Conservation (phyloP, 1,140 invertebrate genomes). For the Dendrolimus kikuchii region DNA sequence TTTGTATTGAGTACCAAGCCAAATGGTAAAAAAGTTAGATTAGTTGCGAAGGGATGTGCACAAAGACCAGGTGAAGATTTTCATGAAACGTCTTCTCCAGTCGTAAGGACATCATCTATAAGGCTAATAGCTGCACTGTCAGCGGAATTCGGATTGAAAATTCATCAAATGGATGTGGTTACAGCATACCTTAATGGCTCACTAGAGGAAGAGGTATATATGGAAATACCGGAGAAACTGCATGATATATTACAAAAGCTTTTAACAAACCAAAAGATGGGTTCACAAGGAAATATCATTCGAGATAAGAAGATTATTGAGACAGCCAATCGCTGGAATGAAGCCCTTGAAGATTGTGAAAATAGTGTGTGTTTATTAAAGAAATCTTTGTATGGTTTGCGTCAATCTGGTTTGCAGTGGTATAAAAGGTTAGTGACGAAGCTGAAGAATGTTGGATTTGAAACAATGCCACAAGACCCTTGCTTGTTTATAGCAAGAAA, state of each 20-base stretch:
- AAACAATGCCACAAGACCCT: conserved; percentile 14
- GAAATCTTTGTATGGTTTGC: conserved; percentile 20
- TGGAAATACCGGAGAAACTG: conserved; percentile 18
- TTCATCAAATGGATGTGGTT: conserved; percentile 24
- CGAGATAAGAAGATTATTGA: conserved; percentile 10
- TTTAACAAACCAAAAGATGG: conserved; percentile 15
- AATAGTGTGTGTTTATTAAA: conserved; percentile 19
- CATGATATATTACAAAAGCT: conserved; percentile 13
- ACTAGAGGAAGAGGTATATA: conserved; percentile 22
- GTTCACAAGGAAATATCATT: conserved; percentile 7
- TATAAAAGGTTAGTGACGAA: conserved; percentile 7
- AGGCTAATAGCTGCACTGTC: conserved; percentile 20
- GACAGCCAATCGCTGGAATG: conserved; percentile 11
- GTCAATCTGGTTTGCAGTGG: conserved; percentile 17
- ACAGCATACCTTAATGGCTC: conserved; percentile 22
- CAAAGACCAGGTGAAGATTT: no score
- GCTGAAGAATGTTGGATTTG: conserved; percentile 15
- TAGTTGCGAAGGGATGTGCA: no score
- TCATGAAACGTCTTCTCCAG: conserved; percentile 19
- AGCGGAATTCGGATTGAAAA: conserved; percentile 17
- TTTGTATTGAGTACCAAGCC: no score
- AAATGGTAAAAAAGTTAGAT: no score
- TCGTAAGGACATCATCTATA: conserved; percentile 18
- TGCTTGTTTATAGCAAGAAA: conserved; percentile 16
- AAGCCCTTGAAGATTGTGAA: conserved; percentile 16